Conservation (phyloP, 1,140 invertebrate genomes). For the honey bee (Apis mellifera) region Amel_HAv3.1 CM009935.2:3408001-3408500, state of each 20-base stretch:
- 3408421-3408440: neutral
- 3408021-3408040: conserved; percentile 56
- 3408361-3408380: neutral
- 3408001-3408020: conserved; percentile 57
- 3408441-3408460: too few relatives aligned
- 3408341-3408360: neutral
- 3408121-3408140: conserved; percentile 46
- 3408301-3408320: conserved; percentile 36
- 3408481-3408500: too few relatives aligned
- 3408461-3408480: too few relatives aligned
- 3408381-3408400: neutral
- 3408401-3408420: neutral
- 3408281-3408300: conserved; percentile 37
- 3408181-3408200: conserved; percentile 35
- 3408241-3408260: too few relatives aligned
- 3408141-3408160: conserved; percentile 35
- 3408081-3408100: conserved; percentile 44
- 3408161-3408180: conserved; percentile 7
- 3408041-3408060: conserved; percentile 63
- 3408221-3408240: neutral
- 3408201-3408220: conserved; percentile 32
- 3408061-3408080: conserved; percentile 57
- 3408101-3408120: conserved; percentile 56
- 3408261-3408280: too few relatives aligned
- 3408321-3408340: conserved; percentile 25